Conservation (phyloP, 2,888 invertebrate genomes). For the Luperina nickerlii region DNA sequence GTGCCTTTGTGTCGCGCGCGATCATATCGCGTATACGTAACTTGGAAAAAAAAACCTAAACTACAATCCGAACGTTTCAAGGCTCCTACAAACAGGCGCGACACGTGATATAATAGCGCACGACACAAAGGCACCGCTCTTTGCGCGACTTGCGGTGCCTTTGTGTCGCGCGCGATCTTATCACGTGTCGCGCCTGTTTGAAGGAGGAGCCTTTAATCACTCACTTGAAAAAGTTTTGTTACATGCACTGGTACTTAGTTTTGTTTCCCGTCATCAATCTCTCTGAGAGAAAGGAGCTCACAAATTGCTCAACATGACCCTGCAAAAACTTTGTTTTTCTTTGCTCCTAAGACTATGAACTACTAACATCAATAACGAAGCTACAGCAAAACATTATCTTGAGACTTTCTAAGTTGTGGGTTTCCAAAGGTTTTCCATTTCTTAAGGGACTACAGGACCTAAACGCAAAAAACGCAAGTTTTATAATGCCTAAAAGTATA, state of each 20-base stretch:
- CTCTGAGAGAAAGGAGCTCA: background rate
- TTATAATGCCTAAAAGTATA: too few species aligned
- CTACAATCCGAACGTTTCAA: background rate
- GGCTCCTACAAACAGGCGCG: too few species aligned
- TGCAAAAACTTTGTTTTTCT: slow-evolving; percentile 17
- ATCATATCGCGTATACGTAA: background rate
- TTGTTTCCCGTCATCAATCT: slow-evolving; percentile 28
- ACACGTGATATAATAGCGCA: too few species aligned
- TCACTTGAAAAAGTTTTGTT: background rate
- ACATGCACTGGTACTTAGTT: background rate
- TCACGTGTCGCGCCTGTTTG: too few species aligned
- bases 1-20: too few species aligned
- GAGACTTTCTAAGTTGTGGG: background rate
- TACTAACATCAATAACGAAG: background rate
- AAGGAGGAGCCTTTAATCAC: background rate
- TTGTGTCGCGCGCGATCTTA: too few species aligned
- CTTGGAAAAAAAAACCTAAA: background rate
- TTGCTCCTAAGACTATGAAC: background rate
- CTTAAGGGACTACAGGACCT: too few species aligned
- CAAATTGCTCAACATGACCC: slow-evolving; percentile 34
- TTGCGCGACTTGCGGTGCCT: too few species aligned
- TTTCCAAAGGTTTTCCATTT: background rate
- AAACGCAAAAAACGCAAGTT: too few species aligned
- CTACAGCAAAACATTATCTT: background rate
- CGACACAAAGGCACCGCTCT: too few species aligned